Conservation (phyloP, 2,797 vertebrate genomes). For the Leuciscus waleckii region DNA sequence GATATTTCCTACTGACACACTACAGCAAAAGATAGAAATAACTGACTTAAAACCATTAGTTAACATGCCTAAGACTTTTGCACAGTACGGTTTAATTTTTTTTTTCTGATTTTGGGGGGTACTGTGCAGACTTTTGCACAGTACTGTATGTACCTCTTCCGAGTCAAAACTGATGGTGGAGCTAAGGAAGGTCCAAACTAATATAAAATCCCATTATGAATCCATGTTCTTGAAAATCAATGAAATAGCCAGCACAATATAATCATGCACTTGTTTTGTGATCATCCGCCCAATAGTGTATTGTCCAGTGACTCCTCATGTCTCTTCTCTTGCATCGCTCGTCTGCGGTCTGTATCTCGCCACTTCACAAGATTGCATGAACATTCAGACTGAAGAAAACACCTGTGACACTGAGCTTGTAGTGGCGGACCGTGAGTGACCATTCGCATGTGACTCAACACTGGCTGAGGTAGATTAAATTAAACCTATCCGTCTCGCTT, state of each 20-base stretch:
- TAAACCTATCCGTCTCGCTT: constrained; percentile 62
- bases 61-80: too few species aligned
- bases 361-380: background rate
- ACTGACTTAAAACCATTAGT: too few species aligned
- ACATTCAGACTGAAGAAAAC: constrained; percentile 3
- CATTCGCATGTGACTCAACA: constrained; percentile 64
- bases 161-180: background rate
- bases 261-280: background rate
- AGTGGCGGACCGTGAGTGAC: constrained; percentile 33
- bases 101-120: too few species aligned
- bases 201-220: background rate
- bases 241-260: background rate
- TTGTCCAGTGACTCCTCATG: background rate
- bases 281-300: background rate
- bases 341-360: constrained; percentile 3
- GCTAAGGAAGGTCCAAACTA: background rate
- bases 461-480: constrained; percentile 63
- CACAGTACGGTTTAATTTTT: too few species aligned
- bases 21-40: too few species aligned
- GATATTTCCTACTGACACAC: too few species aligned
- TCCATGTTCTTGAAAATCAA: background rate
- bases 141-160: too few species aligned
- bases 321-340: background rate
- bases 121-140: too few species aligned
- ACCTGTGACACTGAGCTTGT: constrained; percentile 1